A percentile compares a stretch with the other conserved stretches of the same genome.
phyloP scores from a whole-genome alignment of 2,888 invertebrate genomes.

The Aproaerema taeniolella region DNA sequence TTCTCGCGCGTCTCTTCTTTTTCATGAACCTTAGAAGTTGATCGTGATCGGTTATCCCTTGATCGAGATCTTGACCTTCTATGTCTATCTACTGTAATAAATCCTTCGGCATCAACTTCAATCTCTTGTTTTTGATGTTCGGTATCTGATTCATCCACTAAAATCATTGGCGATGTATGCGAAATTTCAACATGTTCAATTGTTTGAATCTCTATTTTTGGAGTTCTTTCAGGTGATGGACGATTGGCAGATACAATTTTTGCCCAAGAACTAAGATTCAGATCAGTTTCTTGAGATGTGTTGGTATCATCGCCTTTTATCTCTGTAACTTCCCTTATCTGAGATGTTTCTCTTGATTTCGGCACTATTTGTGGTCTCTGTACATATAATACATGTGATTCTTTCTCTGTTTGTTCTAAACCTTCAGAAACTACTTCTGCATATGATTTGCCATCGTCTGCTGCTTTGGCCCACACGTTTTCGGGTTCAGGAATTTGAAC shows the following conservation, averaged over 20 bases:
- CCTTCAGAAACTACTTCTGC: slow-evolving; percentile 81
- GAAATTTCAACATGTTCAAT: slow-evolving; percentile 18
- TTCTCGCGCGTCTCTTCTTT: slow-evolving; percentile 38
- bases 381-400: slow-evolving; percentile 19
- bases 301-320: slow-evolving; percentile 11
- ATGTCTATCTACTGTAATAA: slow-evolving; percentile 65
- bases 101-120: slow-evolving; percentile 60
- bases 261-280: slow-evolving; percentile 52
- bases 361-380: slow-evolving; percentile 21
- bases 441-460: slow-evolving; percentile 81
- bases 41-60: slow-evolving; percentile 53
- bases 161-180: slow-evolving; percentile 47
- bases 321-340: slow-evolving; percentile 16
- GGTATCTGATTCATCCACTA: slow-evolving; percentile 50
- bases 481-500: slow-evolving; percentile 23
- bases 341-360: slow-evolving; percentile 9
- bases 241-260: slow-evolving; percentile 56
- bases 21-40: slow-evolving; percentile 34
- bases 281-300: slow-evolving; percentile 20
- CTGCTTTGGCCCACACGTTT: slow-evolving; percentile 71
- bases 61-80: slow-evolving; percentile 75
- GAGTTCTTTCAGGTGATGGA: slow-evolving; percentile 46
- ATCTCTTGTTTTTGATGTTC: slow-evolving; percentile 39
- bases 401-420: slow-evolving; percentile 24
- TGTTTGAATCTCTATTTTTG: slow-evolving; percentile 28